Base-by-base conservation (phyloP, 92 coral and sea anemone genomes). In the Porites rus region DNA sequence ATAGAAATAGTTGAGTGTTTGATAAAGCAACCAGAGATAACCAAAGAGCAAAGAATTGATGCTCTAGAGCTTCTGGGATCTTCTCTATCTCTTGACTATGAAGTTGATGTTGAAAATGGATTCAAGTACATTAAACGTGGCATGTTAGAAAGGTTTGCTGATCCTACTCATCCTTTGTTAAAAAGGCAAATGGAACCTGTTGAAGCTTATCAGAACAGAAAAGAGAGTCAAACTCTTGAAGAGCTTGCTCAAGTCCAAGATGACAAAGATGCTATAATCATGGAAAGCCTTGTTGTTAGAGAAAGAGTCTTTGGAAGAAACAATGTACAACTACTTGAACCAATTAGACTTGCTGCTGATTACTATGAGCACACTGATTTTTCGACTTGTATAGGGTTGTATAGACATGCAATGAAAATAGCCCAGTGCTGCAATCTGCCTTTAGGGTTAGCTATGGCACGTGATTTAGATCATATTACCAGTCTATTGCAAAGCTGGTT, bases 21-120 rank as follows among this genome's bases (percentile, higher is more conserved):
- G 13, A 83, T 87, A 10, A 38, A 76, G n/a, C 67, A 72, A 17
- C 89, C 87, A 7, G 75, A 54, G 28, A 87, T 88, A 82, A 43
- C 77, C 1, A 76, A 80, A n/a, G 61, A 67, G 20, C 87, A 93
- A 16, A 66, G 65, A 19, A 87, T 93, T 65, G 54, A 79, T 58
- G 83, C 90, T 54, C 62, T 93, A 50, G 96, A 93, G 25, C 90
- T 93, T 8, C 79, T 93, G 1, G 96, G 96, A 2, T 93, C 96
- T 1, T 90, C 96, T 28, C 1, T 28, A 28, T 28, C 1, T 28
- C 38, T 28, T 28, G 38, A 28, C 38, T 2, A 1, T 28, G 3
- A 28, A 1, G 38, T 28, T 2, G 38, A 28, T 21, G 69, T 93
- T 61, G 65, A 8, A 16, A 61, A 16, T 74, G 92, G 92, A 31